Evolutionary conservation across 2,113 vertebrate species (phyloP).

Genomic region (Parus major): DNA sequence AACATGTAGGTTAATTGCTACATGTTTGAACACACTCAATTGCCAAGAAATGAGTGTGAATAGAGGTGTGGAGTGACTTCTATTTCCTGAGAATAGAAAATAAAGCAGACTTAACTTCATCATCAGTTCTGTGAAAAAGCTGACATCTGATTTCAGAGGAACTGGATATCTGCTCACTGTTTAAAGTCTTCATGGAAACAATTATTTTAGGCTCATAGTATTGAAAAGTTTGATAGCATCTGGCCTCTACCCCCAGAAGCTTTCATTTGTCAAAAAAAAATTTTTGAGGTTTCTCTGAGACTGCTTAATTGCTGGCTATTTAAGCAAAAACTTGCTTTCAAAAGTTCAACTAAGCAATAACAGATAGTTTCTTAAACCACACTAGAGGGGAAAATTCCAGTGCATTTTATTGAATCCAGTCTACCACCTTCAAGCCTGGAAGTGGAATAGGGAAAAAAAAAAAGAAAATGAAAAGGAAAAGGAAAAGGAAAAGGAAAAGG

Average conservation of each 20-base stretch:
- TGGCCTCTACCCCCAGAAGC: accelerated
- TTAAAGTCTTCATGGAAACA: neutral
- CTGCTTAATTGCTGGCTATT: neutral
- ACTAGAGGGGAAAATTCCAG: neutral
- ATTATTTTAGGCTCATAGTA: neutral
- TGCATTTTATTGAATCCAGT: neutral
- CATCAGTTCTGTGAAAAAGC: neutral
- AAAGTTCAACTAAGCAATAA: neutral
- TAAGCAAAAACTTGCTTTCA: neutral
- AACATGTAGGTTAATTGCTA: neutral
- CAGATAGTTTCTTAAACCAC: neutral
- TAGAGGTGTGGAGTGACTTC: neutral
- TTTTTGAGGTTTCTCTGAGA: neutral
- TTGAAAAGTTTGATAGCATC: neutral
- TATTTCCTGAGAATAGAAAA: neutral
- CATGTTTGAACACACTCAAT: neutral
- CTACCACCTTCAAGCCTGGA: neutral
- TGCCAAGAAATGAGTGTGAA: neutral
- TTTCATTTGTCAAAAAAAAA: neutral
- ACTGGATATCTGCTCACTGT: neutral
- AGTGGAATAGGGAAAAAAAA: neutral
- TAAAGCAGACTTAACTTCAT: neutral
- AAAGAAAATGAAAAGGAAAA: accelerated
- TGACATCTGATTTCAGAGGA: neutral
- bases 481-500: accelerated